Evolutionary conservation across 1,140 invertebrate species (phyloP).

Genomic region (Arctopsyche grandis): DNA sequence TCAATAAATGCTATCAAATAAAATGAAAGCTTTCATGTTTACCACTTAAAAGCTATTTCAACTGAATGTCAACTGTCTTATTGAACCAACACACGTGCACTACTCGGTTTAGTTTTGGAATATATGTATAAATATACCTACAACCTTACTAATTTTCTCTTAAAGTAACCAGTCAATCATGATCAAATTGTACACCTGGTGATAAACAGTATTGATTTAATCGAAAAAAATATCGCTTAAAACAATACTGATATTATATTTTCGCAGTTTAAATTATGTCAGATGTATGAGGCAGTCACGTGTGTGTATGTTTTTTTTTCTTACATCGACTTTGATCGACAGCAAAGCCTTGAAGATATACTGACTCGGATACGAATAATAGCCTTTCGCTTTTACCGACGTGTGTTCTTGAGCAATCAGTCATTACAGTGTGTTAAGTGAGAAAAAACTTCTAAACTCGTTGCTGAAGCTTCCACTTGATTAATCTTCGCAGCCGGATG

Average conservation of each 20-base stretch:
- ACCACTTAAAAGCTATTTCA: too few species aligned
- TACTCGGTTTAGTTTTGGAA: too few species aligned
- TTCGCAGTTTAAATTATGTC: neutral
- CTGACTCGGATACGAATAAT: constrained; percentile 30
- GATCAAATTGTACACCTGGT: too few species aligned
- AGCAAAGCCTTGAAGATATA: constrained; percentile 32
- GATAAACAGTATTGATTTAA: too few species aligned
- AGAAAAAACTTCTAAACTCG: constrained; percentile 24
- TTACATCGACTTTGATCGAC: constrained; percentile 27
- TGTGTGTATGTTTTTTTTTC: neutral
- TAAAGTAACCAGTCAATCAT: too few species aligned
- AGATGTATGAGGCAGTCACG: neutral
- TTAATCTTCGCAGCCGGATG: constrained; percentile 17
- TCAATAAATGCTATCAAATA: too few species aligned
- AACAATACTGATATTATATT: neutral
- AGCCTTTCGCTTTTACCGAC: constrained; percentile 30
- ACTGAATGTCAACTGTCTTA: too few species aligned
- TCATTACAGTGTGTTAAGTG: constrained; percentile 29
- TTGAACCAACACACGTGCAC: too few species aligned
- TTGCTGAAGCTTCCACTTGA: constrained; percentile 30
- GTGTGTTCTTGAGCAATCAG: constrained; percentile 32
- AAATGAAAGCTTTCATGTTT: too few species aligned
- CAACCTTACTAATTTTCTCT: too few species aligned
- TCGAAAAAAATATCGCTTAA: neutral
- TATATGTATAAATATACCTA: too few species aligned